Evolutionary conservation across 2,888 invertebrate genomes (phyloP), one percentile per base, ranked within the genome.

Genomic region (Lapara coniferarum): DNA sequence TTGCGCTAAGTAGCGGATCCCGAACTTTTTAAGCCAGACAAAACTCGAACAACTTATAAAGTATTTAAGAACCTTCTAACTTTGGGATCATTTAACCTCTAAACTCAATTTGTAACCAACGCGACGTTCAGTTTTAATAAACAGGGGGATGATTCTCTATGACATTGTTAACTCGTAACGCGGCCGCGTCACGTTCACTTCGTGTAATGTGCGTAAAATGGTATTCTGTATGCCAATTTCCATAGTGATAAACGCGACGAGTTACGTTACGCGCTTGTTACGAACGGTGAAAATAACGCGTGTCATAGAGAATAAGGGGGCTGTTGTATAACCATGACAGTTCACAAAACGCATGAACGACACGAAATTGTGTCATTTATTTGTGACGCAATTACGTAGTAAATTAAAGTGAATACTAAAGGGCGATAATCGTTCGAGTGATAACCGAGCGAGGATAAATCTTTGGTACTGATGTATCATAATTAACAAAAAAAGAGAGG

Each of bases 371-470:
- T 63, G 63, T 63, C 63, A 63, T 63, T 19, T 63, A 46, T 59
- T 59, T 44, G 63, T 63, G 63, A 63, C 63, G 63, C 63, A 63
- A 63, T 63, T 49, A 49, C 63, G 49, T n/a, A 63, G 59, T 46
- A 56, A 56, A 56, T 46, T 59, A 59, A 59, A 59, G 46, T 46
- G 63, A 19, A 49, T 63, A 49, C 63, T 49, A 46, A 46, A 63
- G 49, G 19, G 49, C 46, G 63, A 63, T 63, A 63, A 63, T 13
- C 63, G 49, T 59, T 10, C 59, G 63, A 63, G 63, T 63, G 63
- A 63, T 63, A 63, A 63, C 44, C 13, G 63, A 49, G 63, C 19
- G 63, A 49, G 59, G 10, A 59, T 59, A 59, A 59, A 63, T 63
- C 63, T 14, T 46, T 63, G 63, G 63, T 63, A 49, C 1, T 13